These are phyloP conservation scores for Leptogaster cylindrica DNA, from an alignment of 2,888 invertebrate genomes.

Conservation along the genomic window DNA sequence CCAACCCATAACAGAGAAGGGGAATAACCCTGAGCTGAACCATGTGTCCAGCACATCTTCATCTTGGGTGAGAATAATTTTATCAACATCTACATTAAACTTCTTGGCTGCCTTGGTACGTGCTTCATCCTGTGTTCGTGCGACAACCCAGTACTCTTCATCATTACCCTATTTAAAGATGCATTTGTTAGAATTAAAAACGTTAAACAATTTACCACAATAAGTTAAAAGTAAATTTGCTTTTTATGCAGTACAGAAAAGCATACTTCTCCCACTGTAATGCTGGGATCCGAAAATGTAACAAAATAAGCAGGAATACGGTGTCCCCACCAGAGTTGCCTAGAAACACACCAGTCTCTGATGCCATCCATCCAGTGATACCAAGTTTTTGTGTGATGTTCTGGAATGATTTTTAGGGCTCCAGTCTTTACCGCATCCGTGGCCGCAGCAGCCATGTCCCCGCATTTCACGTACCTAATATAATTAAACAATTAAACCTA, in stretches of 20 bases:
- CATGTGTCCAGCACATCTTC: slow-evolving; percentile 98
- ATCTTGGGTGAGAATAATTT: slow-evolving; percentile 74
- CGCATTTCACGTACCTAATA: slow-evolving; percentile 80
- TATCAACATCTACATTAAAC: slow-evolving; percentile 66
- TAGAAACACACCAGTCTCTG: slow-evolving; percentile 97
- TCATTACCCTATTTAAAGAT: slow-evolving; percentile 61
- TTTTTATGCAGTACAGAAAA: too few species aligned
- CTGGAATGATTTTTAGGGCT: slow-evolving; percentile 87
- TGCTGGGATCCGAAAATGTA: slow-evolving; percentile 63
- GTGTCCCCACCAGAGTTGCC: slow-evolving; percentile 99
- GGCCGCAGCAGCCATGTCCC: slow-evolving; percentile 88
- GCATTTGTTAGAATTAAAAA: too few species aligned
- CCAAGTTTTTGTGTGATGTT: slow-evolving; percentile 92
- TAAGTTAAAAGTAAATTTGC: too few species aligned
- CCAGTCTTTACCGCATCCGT: slow-evolving; percentile 79
- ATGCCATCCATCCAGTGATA: slow-evolving; percentile 95
- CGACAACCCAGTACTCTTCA: slow-evolving; percentile 78
- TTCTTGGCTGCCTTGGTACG: slow-evolving; percentile 76
- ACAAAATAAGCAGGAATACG: slow-evolving; percentile 93
- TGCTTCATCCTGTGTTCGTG: slow-evolving; percentile 76
- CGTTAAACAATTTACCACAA: too few species aligned
- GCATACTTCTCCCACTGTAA: slow-evolving; percentile 56
- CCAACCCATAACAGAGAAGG: slow-evolving; percentile 98
- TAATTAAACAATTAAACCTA: neutral
- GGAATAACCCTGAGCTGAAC: slow-evolving; percentile 97